Evolutionary conservation across 2,888 invertebrate species (phyloP), one percentile per base, ranked within the genome.

Genomic region (Dyspetes luteomarginatus): DNA sequence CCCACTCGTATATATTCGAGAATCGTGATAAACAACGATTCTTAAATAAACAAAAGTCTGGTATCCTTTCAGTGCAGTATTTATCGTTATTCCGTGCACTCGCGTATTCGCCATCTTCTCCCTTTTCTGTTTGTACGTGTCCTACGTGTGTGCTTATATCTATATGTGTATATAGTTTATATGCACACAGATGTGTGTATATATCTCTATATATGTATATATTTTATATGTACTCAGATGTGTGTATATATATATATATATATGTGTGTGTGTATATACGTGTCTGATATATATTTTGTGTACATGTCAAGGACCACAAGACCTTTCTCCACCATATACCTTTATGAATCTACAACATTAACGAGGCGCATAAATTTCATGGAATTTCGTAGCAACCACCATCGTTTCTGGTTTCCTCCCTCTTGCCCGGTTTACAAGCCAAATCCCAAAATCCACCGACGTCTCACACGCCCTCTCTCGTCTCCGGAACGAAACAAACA

Each of bases 291-390:
- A 36, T 50, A 72, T 55, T 15, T n/a, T 4, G 26, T 43, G 52
- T 41, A 45, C 26, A 45, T 26, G 24, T 30, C 19, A 24, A 48
- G 62, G 19, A 69, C 41, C 28, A 12, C 17, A 22, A 43, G 9
- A 36, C 26, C 56, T 52, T 48, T 36, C 76, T 22, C 68, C 45
- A 28, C 24, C 26, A 30, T 74, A 55, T 26, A 62, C 58, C 65
- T 84, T 86, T 86, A 86, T 86, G 86, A 86, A 85, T 86, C 82
- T 85, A 83, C 15, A 83, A 78, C 84, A 85, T 87, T 87, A 85
- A 86, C 85, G 78, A 84, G 74, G 62, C 80, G 80, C 78, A 84
- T 84, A 83, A 85, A 83, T 85, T 80, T 82, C 80, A 43, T 58
- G 52, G 81, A 82, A 81, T 85, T 85, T 81, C 78, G 56, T 5